Base-by-base conservation (phyloP, 1,140 invertebrate species). In the Magallana gigas region DNA sequence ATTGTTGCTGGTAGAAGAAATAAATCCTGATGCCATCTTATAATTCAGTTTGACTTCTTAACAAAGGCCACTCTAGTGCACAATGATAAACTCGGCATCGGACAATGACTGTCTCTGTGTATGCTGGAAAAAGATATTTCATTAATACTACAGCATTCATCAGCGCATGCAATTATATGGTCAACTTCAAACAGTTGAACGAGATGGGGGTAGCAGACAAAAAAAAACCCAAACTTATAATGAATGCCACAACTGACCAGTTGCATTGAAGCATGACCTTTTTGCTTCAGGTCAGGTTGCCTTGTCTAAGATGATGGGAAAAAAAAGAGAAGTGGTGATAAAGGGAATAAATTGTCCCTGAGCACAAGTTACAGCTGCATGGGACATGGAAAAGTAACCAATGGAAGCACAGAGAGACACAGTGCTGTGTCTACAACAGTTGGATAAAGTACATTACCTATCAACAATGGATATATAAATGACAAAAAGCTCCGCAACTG, bases 231-330 rank as follows among this genome's bases (percentile, higher is more conserved):
- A 9, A 29, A 4, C 12, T 18, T 12, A 23, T 71, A 71, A 71
- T 76, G 68, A 76, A 76, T 76, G 68, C 23, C 23, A 23, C 68
- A 76, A 29, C 23, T 76, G 68, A 76, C 68, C 68, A 76, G 68
- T 76, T 76, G 68, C 68, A 29, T 76, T 76, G 68, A 76, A 76
- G 68, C 68, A 76, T 76, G 68, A 76, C 23, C 68, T 76, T 64
- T 64, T 76, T 76, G 68, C 68, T 29, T 76, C 12, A 76, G 68
- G 68, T 76, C 68, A 36, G 68, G 68, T 76, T 29, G 12, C 68
- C 68, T 76, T 76, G 68, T 76, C 68, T 76, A 76, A 76, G 68
- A 76, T 76, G 68, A 76, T 76, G 68, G 68, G 68, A 76, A 76
- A 76, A 76, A 29, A 23, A 23, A 18, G 16, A 12, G 48, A n/a